Evolutionary conservation across 64 coral and sea anemone genomes (phyloP).

Genomic region (Stylophora pistillata): DNA sequence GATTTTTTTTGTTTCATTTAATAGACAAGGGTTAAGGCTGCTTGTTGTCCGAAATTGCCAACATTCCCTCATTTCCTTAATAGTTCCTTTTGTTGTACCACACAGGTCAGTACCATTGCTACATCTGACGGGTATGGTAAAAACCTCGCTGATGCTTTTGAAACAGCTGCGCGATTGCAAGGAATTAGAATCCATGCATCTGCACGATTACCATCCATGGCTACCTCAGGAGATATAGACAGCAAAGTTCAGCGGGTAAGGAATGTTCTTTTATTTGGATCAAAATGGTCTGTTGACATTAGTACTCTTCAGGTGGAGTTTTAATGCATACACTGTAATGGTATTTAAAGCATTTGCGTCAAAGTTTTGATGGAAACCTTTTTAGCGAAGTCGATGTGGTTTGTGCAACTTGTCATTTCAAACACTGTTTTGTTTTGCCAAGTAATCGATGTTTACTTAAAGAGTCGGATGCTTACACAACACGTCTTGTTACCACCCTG

Average conservation of each 20-base stretch:
- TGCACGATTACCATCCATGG: slow-evolving; percentile 55
- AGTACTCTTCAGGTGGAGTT: background rate
- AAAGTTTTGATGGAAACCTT: background rate
- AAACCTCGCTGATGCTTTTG: slow-evolving; percentile 70
- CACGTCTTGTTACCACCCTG: slow-evolving; percentile 22
- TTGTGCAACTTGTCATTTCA: slow-evolving; percentile 24
- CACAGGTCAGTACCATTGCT: slow-evolving; percentile 85
- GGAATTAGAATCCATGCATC: slow-evolving; percentile 78
- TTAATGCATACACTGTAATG: background rate
- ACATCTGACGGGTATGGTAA: slow-evolving; percentile 76
- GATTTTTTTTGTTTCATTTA: too few species aligned
- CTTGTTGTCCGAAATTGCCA: background rate
- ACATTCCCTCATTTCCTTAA: slow-evolving; percentile 17
- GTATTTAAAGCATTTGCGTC: background rate
- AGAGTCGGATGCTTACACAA: background rate
- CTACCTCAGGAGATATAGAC: slow-evolving; percentile 52
- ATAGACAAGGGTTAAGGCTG: background rate
- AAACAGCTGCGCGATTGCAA: slow-evolving; percentile 69
- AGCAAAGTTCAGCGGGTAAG: slow-evolving; percentile 91
- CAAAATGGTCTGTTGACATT: background rate
- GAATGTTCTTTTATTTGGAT: background rate
- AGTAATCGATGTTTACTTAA: slow-evolving; percentile 31
- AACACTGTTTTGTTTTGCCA: slow-evolving; percentile 26
- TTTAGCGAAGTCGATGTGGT: background rate
- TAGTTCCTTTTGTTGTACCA: background rate